phyloP scores from a whole-genome alignment of 2,797 vertebrate species.

The Eulemur rubriventer region DNA sequence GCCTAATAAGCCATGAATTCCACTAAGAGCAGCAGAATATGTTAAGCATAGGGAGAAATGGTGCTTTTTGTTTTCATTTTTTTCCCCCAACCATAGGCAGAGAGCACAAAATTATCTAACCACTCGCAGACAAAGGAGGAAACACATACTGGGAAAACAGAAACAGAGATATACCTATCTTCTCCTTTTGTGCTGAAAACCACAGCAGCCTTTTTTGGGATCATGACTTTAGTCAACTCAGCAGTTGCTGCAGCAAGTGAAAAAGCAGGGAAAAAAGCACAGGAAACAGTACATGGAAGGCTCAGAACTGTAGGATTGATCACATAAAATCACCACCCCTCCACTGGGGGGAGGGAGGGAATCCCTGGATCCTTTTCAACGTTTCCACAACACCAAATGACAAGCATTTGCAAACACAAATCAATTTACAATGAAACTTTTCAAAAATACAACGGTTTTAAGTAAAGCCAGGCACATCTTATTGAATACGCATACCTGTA shows the following conservation, averaged over 20 bases:
- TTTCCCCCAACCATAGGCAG: slow-evolving; percentile 1
- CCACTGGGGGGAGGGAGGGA: too few relatives aligned
- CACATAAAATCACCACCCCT: background rate
- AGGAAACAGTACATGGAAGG: background rate
- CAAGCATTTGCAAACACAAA: slow-evolving; percentile 23
- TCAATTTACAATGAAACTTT: background rate
- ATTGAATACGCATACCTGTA: background rate
- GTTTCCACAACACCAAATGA: background rate
- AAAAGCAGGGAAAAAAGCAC: background rate
- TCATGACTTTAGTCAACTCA: background rate
- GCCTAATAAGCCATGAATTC: slow-evolving; percentile 43
- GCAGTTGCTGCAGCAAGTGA: background rate
- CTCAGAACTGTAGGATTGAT: background rate
- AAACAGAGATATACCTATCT: background rate
- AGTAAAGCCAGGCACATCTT: background rate
- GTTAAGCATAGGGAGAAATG: background rate
- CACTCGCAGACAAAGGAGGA: background rate
- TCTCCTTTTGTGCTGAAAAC: background rate
- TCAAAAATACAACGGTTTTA: background rate
- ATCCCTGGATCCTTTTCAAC: background rate
- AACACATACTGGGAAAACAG: background rate
- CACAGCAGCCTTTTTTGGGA: background rate
- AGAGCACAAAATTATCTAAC: slow-evolving; percentile 20
- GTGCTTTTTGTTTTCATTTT: slow-evolving; percentile 14
- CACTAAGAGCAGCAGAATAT: background rate